Percentiles rank a stretch among this genome's conserved stretches.
These are phyloP conservation scores for Galemys pyrenaicus DNA, from an alignment of 2,113 vertebrate species.

Conservation along the genomic window DNA sequence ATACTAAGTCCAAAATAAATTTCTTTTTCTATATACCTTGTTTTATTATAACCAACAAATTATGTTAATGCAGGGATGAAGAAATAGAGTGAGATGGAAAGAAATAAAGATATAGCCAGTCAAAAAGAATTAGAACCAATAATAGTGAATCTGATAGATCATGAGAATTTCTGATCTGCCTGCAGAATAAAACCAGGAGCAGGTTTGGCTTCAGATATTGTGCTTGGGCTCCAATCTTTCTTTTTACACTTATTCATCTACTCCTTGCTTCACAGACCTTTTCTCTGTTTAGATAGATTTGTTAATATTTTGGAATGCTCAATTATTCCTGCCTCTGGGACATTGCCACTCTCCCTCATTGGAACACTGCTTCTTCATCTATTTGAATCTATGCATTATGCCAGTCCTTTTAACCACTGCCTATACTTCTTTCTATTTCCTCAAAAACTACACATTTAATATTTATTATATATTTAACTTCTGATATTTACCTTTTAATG, in stretches of 20 bases:
- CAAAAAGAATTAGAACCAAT: not conserved
- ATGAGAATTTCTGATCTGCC: not conserved
- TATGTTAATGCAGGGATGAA: not conserved
- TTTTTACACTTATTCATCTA: not conserved
- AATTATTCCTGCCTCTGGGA: not conserved
- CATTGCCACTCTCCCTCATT: not conserved
- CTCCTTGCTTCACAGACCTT: not conserved
- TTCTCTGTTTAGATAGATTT: not conserved
- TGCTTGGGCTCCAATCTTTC: not conserved
- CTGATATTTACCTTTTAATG: constrained; percentile 32
- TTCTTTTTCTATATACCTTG: not conserved
- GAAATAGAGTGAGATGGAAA: not conserved
- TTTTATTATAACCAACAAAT: not conserved
- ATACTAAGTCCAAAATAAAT: not conserved
- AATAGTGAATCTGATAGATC: not conserved
- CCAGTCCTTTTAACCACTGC: not conserved
- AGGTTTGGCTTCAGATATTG: not conserved
- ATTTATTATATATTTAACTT: constrained; percentile 47
- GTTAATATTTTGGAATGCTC: not conserved
- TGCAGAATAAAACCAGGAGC: not conserved
- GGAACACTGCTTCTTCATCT: not conserved
- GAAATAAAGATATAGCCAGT: constrained; percentile 7
- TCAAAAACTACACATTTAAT: constrained; percentile 27
- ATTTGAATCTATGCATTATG: not conserved
- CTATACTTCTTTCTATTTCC: not conserved